A percentile compares a stretch with the other conserved stretches of the same genome.
Evolutionary conservation across 2,888 invertebrate genomes (phyloP).

Genomic region (Diarsia mendica): DNA sequence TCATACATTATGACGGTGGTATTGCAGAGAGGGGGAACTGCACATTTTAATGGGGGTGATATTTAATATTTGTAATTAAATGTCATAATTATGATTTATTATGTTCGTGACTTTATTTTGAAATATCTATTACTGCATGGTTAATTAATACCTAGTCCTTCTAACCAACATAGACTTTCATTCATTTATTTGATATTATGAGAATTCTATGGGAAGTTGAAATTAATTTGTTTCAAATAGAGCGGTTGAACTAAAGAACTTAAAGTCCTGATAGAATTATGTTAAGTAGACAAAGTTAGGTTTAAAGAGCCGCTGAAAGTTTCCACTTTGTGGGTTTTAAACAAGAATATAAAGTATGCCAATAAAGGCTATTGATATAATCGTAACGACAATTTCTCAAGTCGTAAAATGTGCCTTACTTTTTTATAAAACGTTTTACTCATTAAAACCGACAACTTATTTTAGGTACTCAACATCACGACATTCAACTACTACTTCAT

Average conservation of each 20-base stretch:
- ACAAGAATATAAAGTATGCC: slow-evolving; percentile 17
- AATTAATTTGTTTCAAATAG: slow-evolving; percentile 20
- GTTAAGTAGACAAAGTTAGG: slow-evolving; percentile 37
- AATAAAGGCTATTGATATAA: slow-evolving; percentile 18
- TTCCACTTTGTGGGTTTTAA: slow-evolving; percentile 6
- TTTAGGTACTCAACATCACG: neutral
- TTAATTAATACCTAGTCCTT: neutral
- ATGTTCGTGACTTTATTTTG: neutral
- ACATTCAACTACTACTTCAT: neutral
- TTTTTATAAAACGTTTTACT: neutral
- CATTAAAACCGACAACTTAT: neutral
- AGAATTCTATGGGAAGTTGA: neutral
- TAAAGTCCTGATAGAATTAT: slow-evolving; percentile 13
- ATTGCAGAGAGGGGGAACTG: slow-evolving; percentile 7
- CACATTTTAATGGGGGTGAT: neutral
- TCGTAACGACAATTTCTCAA: slow-evolving; percentile 15
- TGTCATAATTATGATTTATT: neutral
- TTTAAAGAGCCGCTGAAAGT: slow-evolving; percentile 28
- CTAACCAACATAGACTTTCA: neutral
- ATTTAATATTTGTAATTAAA: neutral
- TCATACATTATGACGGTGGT: slow-evolving; percentile 14
- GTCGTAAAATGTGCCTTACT: neutral
- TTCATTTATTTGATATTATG: neutral
- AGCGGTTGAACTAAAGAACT: slow-evolving; percentile 17
- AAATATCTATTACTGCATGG: neutral